A percentile compares a stretch with the other conserved stretches of the same genome.
Conservation (phyloP, 2,888 invertebrate genomes). For the Melitaea athalia region DNA sequence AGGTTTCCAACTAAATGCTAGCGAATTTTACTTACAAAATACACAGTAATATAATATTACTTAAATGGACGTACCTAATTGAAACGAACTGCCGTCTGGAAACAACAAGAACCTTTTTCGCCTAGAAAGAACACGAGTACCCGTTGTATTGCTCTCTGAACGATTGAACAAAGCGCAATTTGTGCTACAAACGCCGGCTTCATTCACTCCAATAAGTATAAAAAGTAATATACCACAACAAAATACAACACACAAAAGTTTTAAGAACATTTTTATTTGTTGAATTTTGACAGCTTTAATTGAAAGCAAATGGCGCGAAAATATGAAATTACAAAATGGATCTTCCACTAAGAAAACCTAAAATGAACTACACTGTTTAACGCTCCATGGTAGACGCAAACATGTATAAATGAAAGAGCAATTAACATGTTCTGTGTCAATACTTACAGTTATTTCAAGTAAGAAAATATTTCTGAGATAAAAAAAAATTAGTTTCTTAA, state of each 20-base stretch:
- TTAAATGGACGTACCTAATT: slow-evolving; percentile 75
- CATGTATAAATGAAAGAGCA: slow-evolving; percentile 64
- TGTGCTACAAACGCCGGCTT: slow-evolving; percentile 45
- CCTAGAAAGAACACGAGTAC: slow-evolving; percentile 70
- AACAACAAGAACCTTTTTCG: slow-evolving; percentile 83
- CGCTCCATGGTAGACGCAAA: slow-evolving; percentile 49
- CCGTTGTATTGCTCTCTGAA: slow-evolving; percentile 48
- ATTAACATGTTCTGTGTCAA: slow-evolving; percentile 72
- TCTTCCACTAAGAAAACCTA: slow-evolving; percentile 53
- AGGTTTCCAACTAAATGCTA: too few relatives aligned
- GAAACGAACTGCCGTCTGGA: slow-evolving; percentile 83
- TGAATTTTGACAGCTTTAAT: slow-evolving; percentile 2
- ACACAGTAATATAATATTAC: slow-evolving; percentile 8
- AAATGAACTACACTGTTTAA: slow-evolving; percentile 59
- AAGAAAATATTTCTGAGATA: slow-evolving; percentile 42
- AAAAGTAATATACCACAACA: slow-evolving; percentile 44
- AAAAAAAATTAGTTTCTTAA: slow-evolving; percentile 58
- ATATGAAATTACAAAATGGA: slow-evolving; percentile 42
- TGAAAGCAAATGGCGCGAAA: slow-evolving; percentile 33
- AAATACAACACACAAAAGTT: slow-evolving; percentile 19
- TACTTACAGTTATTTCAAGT: slow-evolving; percentile 66
- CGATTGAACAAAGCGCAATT: slow-evolving; percentile 47
- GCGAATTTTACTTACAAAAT: background rate
- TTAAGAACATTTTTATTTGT: slow-evolving; percentile 16
- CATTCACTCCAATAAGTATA: slow-evolving; percentile 51